Conservation (phyloP, 2,888 invertebrate species). For the Deilephila porcellus region DNA sequence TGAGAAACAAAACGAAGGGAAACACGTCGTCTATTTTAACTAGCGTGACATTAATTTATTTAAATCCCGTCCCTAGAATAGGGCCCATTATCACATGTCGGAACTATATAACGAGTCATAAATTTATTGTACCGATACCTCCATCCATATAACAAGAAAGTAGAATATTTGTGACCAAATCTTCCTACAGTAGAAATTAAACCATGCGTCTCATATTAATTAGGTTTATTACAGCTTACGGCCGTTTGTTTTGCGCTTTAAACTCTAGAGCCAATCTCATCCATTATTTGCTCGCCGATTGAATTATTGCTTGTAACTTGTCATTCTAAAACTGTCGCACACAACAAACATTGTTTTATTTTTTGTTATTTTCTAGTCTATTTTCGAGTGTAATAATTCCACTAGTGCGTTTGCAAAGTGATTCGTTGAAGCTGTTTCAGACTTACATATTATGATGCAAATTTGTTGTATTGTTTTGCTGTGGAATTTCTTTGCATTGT, state of each 20-base stretch:
- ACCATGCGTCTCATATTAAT: slow-evolving; percentile 32
- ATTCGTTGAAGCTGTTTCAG: background rate
- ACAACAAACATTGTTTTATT: slow-evolving; percentile 30
- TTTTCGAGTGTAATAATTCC: slow-evolving; percentile 30
- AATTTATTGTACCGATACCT: slow-evolving; percentile 35
- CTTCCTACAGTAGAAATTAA: slow-evolving; percentile 27
- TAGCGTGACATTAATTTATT: slow-evolving; percentile 18
- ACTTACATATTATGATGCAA: background rate
- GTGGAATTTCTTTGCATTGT: background rate
- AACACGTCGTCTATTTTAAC: background rate
- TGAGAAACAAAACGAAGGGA: background rate
- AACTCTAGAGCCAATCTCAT: slow-evolving; percentile 47
- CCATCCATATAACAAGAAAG: slow-evolving; percentile 4
- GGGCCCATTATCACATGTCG: slow-evolving; percentile 23
- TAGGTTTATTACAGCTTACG: slow-evolving; percentile 35
- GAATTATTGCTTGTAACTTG: slow-evolving; percentile 44
- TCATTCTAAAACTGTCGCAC: slow-evolving; percentile 40
- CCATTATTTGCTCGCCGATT: slow-evolving; percentile 47
- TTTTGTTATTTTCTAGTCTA: slow-evolving; percentile 28
- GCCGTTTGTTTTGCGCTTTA: slow-evolving; percentile 38
- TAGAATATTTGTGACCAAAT: slow-evolving; percentile 5
- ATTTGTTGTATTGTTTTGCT: background rate
- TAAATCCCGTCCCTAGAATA: slow-evolving; percentile 7
- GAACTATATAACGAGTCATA: slow-evolving; percentile 35
- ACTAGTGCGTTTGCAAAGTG: slow-evolving; percentile 14